Base-by-base conservation (phyloP, 2,797 vertebrate species). In the Anas bernieri region DNA sequence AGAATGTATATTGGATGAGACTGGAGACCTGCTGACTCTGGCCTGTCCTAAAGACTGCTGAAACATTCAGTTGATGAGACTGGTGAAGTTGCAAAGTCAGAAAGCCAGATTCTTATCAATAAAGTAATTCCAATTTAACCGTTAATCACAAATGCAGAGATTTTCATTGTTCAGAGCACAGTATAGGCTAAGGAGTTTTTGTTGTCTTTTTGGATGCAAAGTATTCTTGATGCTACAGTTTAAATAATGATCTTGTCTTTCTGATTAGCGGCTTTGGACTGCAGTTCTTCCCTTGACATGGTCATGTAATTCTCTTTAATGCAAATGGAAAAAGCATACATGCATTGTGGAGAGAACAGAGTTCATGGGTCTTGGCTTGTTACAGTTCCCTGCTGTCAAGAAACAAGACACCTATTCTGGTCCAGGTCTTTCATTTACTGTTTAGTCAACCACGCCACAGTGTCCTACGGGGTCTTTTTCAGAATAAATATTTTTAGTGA, bases 21-120 rank as follows among this genome's bases (percentile, higher is more conserved):
- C 84, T 82, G 67, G 82, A 96, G 96, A 88, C 70, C 91, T 94
- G 92, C 93, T 95, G 89, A 64, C 91, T 93, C 76, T 61, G 87
- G 64, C 76, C 64, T 88, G 64, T 90, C 64, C 86, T 72, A 15
- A 72, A 87, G 82, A 37, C 69, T 95, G 75, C 89, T 94, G 91
- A 86, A 93, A 91, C 48, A 56, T 86, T 83, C 93, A 33, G 59
- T 74, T 70, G 23, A 77, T 78, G 70, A 81, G 69, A 30, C 39
- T 28, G 37, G 66, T 2, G 45, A 89, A 80, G 73, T 8, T 62
- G 61, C 75, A 83, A 88, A 94, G 74, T 66, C 37, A 67, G 62
- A 80, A 86, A 81, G 58, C 4, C 56, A 72, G 61, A 70, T 86
- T 84, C 63, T 37, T 69, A 76, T 67, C 63, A 50, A 6, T 28